Conservation (phyloP, 2,888 invertebrate species). For the Prosapia bicincta region DNA sequence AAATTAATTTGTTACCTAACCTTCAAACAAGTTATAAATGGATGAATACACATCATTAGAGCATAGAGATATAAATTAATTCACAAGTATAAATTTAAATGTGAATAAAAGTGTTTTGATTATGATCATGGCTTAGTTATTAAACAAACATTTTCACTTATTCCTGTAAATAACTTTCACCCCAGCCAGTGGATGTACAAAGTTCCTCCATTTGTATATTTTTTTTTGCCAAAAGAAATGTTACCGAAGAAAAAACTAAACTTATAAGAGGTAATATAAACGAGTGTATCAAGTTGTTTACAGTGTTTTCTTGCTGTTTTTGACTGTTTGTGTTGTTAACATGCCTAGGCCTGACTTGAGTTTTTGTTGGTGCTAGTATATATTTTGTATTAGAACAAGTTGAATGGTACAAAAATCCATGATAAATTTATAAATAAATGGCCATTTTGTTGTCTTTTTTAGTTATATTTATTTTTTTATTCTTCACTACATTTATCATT, state of each 20-base stretch:
- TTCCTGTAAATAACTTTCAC: neutral
- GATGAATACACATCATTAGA: too few relatives aligned
- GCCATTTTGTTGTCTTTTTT: constrained; percentile 25
- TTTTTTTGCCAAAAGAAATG: neutral
- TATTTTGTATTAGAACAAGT: neutral
- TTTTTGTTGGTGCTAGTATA: constrained; percentile 26
- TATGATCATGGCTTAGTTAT: neutral
- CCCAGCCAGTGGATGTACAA: neutral
- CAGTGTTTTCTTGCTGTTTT: neutral
- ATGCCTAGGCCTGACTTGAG: neutral
- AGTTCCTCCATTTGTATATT: neutral
- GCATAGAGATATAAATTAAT: too few relatives aligned
- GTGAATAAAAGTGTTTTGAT: too few relatives aligned
- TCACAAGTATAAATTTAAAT: too few relatives aligned
- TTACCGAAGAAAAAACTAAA: neutral
- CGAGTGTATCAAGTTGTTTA: neutral
- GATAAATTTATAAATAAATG: constrained; percentile 7
- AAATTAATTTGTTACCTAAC: too few relatives aligned
- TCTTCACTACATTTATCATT: constrained; percentile 8
- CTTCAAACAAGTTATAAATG: too few relatives aligned
- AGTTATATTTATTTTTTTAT: constrained; percentile 7
- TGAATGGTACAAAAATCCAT: constrained; percentile 22
- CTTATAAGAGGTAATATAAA: neutral
- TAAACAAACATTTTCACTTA: neutral
- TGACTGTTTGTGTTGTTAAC: neutral